These are phyloP conservation scores for Sinocyclocheilus maitianheensis DNA, from an alignment of 2,113 vertebrate species.

Conservation along the genomic window DNA sequence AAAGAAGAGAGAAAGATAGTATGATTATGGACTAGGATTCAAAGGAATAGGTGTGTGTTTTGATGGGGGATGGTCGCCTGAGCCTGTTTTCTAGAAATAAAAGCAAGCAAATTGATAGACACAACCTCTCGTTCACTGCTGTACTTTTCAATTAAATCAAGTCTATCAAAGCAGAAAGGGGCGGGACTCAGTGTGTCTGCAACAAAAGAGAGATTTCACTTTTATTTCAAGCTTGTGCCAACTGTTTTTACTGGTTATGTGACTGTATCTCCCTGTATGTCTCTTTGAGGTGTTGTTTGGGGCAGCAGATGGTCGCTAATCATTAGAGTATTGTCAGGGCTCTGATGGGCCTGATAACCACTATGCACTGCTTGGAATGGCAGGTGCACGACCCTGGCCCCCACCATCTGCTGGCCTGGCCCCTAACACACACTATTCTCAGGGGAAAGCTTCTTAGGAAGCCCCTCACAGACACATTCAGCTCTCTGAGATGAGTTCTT, in stretches of 20 bases:
- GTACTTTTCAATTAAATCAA: conserved; percentile 32
- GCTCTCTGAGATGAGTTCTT: conserved; percentile 18
- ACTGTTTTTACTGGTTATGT: conserved; percentile 22
- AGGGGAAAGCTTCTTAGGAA: conserved; percentile 7
- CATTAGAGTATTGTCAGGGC: conserved; percentile 85
- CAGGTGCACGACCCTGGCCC: conserved; percentile 83
- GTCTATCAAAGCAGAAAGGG: conserved; percentile 4
- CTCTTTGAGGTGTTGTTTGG: conserved; percentile 66
- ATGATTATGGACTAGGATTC: neutral
- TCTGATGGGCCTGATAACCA: conserved; percentile 78
- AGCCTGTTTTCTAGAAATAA: conserved; percentile 14
- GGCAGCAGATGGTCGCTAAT: conserved; percentile 80
- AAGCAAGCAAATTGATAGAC: conserved; percentile 18
- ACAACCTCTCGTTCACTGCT: conserved; percentile 11
- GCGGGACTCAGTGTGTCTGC: neutral
- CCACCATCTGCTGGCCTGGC: conserved; percentile 77
- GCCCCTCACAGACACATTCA: neutral
- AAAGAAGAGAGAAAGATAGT: too few relatives aligned
- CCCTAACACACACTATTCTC: conserved; percentile 51
- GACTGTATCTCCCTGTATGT: conserved; percentile 61
- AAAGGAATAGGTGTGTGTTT: neutral
- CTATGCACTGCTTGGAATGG: conserved; percentile 74
- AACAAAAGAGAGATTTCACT: neutral
- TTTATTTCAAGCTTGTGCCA: conserved; percentile 10
- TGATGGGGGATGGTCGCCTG: neutral